Percentiles rank a stretch among this genome's conserved stretches.
Conservation (phyloP, 2,888 invertebrate species). For the Calameuta filiformis region DNA sequence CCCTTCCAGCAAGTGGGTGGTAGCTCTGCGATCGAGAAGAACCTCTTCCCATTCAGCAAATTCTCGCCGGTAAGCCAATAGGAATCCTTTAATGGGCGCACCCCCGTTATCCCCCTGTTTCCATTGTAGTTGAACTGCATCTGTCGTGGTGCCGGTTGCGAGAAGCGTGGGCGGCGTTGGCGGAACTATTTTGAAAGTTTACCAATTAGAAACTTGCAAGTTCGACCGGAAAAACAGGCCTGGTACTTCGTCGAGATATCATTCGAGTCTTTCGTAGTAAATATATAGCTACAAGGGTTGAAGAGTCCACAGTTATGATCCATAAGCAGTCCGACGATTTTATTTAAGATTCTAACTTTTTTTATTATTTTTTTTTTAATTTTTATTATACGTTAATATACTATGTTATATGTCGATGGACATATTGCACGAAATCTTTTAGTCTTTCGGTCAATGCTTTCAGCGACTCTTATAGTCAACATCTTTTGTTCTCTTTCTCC, state of each 20-base stretch:
- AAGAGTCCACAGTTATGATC: not conserved
- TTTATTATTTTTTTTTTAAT: too few species aligned
- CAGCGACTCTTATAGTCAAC: not conserved
- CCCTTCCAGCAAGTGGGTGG: conserved; percentile 59
- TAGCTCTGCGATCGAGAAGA: conserved; percentile 66
- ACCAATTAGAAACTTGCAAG: conserved; percentile 43
- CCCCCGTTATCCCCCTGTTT: conserved; percentile 70
- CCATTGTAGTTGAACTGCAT: conserved; percentile 70
- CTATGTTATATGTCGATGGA: not conserved
- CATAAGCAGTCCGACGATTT: not conserved
- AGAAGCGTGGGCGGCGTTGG: conserved; percentile 70
- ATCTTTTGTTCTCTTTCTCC: not conserved
- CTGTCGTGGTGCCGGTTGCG: conserved; percentile 67
- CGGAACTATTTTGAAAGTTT: conserved; percentile 67
- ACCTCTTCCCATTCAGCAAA: conserved; percentile 71
- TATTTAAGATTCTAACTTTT: not conserved
- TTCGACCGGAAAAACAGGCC: not conserved
- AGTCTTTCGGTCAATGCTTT: not conserved
- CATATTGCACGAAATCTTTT: not conserved
- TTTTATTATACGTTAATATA: not conserved
- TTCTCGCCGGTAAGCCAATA: conserved; percentile 68
- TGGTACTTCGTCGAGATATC: not conserved
- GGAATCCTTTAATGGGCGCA: conserved; percentile 69
- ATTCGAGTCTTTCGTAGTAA: not conserved
- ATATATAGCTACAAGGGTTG: not conserved